A percentile compares a stretch with the other conserved stretches of the same genome.
Evolutionary conservation across 2,888 invertebrate species (phyloP).

Genomic region (Hydraecia micacea): DNA sequence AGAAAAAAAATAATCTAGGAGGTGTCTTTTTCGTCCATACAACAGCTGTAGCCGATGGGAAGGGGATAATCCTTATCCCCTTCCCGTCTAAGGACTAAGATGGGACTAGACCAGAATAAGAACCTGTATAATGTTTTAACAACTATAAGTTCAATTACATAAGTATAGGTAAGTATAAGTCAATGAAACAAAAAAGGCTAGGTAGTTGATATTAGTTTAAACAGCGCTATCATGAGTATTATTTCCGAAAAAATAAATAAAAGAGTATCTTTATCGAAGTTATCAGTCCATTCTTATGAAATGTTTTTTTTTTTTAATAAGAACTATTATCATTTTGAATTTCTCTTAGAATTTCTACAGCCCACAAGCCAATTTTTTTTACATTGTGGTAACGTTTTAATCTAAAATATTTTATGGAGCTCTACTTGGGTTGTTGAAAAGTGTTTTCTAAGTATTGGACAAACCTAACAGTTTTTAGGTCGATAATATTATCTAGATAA

Average conservation of each 20-base stretch:
- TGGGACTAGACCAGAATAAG: not conserved
- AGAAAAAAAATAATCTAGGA: too few species aligned
- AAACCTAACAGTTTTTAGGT: not conserved
- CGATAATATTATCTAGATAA: too few species aligned
- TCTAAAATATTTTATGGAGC: not conserved
- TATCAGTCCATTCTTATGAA: not conserved
- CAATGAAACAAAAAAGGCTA: too few species aligned
- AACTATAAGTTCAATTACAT: too few species aligned
- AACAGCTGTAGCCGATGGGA: too few species aligned
- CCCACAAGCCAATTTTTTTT: not conserved
- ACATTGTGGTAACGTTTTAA: not conserved
- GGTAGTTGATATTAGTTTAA: too few species aligned
- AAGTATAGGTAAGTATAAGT: too few species aligned
- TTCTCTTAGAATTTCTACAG: not conserved
- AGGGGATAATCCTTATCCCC: too few species aligned
- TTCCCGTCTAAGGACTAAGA: too few species aligned
- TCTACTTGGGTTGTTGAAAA: not conserved
- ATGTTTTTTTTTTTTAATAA: too few species aligned
- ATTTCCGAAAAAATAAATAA: not conserved
- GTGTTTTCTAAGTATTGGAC: not conserved
- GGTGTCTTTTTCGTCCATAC: too few species aligned
- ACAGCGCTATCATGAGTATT: too few species aligned
- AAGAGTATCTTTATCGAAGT: not conserved
- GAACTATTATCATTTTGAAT: not conserved
- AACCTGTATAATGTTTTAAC: not conserved